These are phyloP conservation scores for Oreortyx pictus DNA, from an alignment of 2,797 vertebrate species.

Conservation along the genomic window DNA sequence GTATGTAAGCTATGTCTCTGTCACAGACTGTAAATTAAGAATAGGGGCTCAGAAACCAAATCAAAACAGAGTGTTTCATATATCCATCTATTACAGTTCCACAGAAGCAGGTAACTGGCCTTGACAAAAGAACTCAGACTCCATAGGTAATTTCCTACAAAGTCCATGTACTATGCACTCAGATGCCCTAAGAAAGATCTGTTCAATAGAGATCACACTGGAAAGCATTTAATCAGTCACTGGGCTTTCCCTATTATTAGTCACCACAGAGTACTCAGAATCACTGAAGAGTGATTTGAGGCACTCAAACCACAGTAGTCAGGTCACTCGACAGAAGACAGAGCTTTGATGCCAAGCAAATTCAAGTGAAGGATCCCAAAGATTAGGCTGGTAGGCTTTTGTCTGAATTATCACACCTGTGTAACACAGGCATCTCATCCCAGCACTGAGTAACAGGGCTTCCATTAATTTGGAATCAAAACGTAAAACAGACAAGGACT, in stretches of 20 bases:
- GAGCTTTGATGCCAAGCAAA: background rate
- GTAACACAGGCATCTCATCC: background rate
- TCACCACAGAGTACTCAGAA: background rate
- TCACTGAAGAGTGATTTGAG: background rate
- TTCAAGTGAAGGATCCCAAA: background rate
- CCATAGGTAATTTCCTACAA: background rate
- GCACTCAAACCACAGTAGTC: background rate
- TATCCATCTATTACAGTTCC: background rate
- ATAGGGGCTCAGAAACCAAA: background rate
- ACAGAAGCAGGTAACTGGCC: background rate
- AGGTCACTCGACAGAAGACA: background rate
- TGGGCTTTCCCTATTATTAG: background rate
- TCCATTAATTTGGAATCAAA: background rate
- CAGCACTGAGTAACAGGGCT: background rate
- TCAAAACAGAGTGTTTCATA: background rate
- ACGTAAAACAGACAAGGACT: background rate
- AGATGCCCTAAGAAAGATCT: background rate
- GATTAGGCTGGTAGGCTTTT: background rate
- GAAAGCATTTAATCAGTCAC: background rate
- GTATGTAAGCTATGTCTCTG: background rate
- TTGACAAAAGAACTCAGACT: background rate
- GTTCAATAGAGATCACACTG: background rate
- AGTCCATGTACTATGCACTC: background rate
- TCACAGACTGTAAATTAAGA: background rate
- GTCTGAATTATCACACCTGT: background rate